A percentile compares a stretch with the other conserved stretches of the same genome.
Conservation (phyloP, 2,888 invertebrate species). For the Parnassius glacialis region DNA sequence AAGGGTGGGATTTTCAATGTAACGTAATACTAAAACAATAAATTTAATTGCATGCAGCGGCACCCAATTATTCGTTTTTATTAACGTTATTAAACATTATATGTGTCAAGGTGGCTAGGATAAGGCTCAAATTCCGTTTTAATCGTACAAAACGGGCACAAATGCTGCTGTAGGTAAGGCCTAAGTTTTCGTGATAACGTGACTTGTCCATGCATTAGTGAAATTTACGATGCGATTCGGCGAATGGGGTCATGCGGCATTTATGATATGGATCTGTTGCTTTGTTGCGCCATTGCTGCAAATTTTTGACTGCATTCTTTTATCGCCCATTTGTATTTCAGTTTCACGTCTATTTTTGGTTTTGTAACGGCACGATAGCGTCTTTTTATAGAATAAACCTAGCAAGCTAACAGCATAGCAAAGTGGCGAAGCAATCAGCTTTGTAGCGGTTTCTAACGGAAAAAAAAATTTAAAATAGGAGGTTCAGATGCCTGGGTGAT, state of each 20-base stretch:
- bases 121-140: constrained; percentile 10
- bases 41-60: neutral
- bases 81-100: neutral
- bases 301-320: constrained; percentile 23
- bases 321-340: neutral
- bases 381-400: too few species aligned
- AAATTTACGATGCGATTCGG: constrained; percentile 23
- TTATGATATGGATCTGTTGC: constrained; percentile 22
- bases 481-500: too few species aligned
- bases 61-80: neutral
- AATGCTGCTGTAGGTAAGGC: neutral
- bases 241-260: constrained; percentile 24
- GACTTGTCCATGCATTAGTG: constrained; percentile 25
- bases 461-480: too few species aligned
- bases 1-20: neutral
- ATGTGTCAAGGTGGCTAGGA: constrained; percentile 1
- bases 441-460: too few species aligned
- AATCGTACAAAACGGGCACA: constrained; percentile 1
- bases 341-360: too few species aligned
- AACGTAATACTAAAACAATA: neutral
- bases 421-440: too few species aligned
- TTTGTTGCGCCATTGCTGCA: constrained; percentile 25
- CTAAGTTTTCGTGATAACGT: constrained; percentile 21
- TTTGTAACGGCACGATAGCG: too few species aligned
- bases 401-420: too few species aligned